These are phyloP conservation scores for Takifugu rubripes DNA, from an alignment of 2,797 vertebrate genomes.

Conservation along the genomic window DNA sequence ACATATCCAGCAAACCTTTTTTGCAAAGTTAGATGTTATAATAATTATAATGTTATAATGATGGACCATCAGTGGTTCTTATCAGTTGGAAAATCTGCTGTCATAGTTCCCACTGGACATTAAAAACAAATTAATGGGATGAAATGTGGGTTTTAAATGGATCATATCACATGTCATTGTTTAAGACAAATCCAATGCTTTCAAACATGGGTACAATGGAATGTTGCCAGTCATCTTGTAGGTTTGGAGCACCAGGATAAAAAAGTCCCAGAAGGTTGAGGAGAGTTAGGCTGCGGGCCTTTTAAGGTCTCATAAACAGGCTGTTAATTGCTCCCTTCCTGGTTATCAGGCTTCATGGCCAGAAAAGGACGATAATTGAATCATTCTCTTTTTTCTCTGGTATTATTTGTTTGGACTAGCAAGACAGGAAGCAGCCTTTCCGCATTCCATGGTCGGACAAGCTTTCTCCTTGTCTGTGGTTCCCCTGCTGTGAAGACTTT, in stretches of 20 bases:
- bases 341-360: slow-evolving; percentile 42
- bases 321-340: slow-evolving; percentile 73
- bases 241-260: slow-evolving; percentile 4
- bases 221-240: not conserved
- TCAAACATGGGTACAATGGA: no score
- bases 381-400: slow-evolving; percentile 39
- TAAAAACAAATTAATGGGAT: no score
- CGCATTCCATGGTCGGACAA: slow-evolving; percentile 66
- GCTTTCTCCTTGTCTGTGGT: slow-evolving; percentile 16
- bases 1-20: no score
- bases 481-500: slow-evolving; percentile 3
- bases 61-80: no score
- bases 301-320: slow-evolving; percentile 38
- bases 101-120: no score
- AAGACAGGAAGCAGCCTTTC: slow-evolving; percentile 74
- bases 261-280: slow-evolving; percentile 43
- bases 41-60: no score
- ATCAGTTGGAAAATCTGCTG: no score
- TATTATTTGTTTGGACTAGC: slow-evolving; percentile 52
- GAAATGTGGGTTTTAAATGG: no score
- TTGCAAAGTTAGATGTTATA: no score
- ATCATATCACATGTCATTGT: no score
- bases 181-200: no score
- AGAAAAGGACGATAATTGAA: slow-evolving; percentile 46
- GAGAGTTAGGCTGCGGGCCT: slow-evolving; percentile 36